A percentile compares a stretch with the other conserved stretches of the same genome.
phyloP scores from a whole-genome alignment of 2,797 vertebrate species.

The Liparis tanakae region DNA sequence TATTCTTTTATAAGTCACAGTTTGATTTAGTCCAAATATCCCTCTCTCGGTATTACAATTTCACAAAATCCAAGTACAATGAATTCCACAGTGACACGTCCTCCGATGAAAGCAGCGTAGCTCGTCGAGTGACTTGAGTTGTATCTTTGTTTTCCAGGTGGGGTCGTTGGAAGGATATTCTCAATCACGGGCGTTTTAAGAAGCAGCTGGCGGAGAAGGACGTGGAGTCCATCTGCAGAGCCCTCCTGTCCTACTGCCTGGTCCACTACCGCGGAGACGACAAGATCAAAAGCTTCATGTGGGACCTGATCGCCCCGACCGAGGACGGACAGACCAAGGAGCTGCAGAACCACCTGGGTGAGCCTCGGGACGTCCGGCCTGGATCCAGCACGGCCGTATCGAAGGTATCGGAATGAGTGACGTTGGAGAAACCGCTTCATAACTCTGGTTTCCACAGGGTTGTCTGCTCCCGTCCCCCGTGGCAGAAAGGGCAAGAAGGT shows the following conservation, averaged over 20 bases:
- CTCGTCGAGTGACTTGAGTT: not conserved
- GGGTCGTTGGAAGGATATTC: constrained; percentile 98
- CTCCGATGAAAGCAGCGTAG: not conserved
- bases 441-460: constrained; percentile 76
- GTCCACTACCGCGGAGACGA: constrained; percentile 98
- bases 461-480: constrained; percentile 96
- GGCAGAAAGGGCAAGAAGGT: constrained; percentile 98
- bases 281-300: constrained; percentile 99
- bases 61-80: not conserved
- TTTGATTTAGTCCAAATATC: not conserved
- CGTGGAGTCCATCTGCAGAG: constrained; percentile 96
- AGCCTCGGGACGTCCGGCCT: constrained; percentile 33
- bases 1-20: not conserved
- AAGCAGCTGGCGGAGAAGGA: constrained; percentile 94
- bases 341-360: constrained; percentile 96
- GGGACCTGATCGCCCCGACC: constrained; percentile 97
- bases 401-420: not conserved
- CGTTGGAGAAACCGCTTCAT: not conserved
- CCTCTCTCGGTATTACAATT: not conserved
- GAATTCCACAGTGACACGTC: not conserved
- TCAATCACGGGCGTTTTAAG: constrained; percentile 97
- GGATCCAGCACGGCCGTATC: not conserved
- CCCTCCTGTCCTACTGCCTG: constrained; percentile 94
- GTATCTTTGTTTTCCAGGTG: constrained; percentile 81
- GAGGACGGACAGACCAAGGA: constrained; percentile 96